phyloP scores from a whole-genome alignment of 2,888 invertebrate genomes.

The Orthosia gothica region DNA sequence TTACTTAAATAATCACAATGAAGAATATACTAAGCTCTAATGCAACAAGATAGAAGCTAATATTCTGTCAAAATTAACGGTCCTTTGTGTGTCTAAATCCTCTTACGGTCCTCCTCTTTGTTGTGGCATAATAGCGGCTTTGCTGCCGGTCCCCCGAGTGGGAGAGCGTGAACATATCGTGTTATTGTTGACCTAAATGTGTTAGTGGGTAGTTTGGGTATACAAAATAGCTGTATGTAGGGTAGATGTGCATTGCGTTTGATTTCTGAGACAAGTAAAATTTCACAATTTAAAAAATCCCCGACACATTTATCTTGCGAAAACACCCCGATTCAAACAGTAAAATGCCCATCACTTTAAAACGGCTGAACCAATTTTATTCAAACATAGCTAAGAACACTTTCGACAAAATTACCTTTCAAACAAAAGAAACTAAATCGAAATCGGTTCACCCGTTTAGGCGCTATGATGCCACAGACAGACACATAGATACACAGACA shows the following conservation, averaged over 20 bases:
- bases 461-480: too few species aligned
- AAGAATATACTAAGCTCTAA: slow-evolving; percentile 6
- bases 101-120: slow-evolving; percentile 61
- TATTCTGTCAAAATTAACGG: slow-evolving; percentile 39
- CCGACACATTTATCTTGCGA: too few species aligned
- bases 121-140: slow-evolving; percentile 54
- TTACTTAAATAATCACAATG: not conserved
- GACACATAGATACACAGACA: too few species aligned
- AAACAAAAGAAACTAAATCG: too few species aligned
- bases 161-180: slow-evolving; percentile 48
- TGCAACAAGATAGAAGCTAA: slow-evolving; percentile 29
- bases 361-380: too few species aligned
- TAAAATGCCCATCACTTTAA: too few species aligned
- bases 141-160: slow-evolving; percentile 34
- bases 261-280: not conserved
- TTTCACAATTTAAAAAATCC: too few species aligned
- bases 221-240: slow-evolving; percentile 2
- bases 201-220: slow-evolving; percentile 22
- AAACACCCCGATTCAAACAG: too few species aligned
- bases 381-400: too few species aligned
- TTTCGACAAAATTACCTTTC: too few species aligned
- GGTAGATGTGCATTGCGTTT: not conserved
- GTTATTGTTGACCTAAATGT: slow-evolving; percentile 40
- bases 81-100: slow-evolving; percentile 55
- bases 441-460: too few species aligned